phyloP scores from a whole-genome alignment of 2,797 vertebrate species.

The Sebastes alutus region DNA sequence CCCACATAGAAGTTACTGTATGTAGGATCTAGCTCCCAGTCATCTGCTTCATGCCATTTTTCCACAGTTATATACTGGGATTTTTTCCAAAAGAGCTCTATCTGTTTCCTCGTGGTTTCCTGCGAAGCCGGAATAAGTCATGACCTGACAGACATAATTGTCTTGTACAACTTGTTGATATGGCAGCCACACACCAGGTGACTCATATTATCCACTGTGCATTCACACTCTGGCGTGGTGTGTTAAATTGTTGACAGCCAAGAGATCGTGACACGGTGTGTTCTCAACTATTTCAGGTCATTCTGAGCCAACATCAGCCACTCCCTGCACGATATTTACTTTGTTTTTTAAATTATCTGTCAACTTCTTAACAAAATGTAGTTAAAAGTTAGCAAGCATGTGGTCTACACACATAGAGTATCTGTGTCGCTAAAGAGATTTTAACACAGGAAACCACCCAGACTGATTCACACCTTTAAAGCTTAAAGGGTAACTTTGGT shows the following conservation, averaged over 20 bases:
- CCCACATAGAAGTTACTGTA: not conserved
- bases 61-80: not conserved
- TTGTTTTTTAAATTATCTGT: not conserved
- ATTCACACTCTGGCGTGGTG: not conserved
- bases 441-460: no score
- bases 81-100: not conserved
- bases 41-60: not conserved
- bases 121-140: conserved; percentile 14
- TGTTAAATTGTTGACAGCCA: not conserved
- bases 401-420: no score
- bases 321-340: not conserved
- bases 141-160: not conserved
- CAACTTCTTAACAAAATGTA: no score
- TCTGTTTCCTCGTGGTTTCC: conserved; percentile 20
- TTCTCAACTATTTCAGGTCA: not conserved
- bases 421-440: no score
- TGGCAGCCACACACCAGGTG: conserved; percentile 18
- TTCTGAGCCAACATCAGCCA: not conserved
- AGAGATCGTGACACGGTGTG: not conserved
- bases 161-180: conserved; percentile 45
- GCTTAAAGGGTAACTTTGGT: no score
- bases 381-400: no score
- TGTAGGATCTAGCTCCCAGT: not conserved
- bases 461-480: no score
- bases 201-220: conserved; percentile 14